Percentiles rank a stretch among this genome's conserved stretches.
Evolutionary conservation across 2,888 invertebrate species (phyloP).

Genomic region (Asteroscopus sphinx): DNA sequence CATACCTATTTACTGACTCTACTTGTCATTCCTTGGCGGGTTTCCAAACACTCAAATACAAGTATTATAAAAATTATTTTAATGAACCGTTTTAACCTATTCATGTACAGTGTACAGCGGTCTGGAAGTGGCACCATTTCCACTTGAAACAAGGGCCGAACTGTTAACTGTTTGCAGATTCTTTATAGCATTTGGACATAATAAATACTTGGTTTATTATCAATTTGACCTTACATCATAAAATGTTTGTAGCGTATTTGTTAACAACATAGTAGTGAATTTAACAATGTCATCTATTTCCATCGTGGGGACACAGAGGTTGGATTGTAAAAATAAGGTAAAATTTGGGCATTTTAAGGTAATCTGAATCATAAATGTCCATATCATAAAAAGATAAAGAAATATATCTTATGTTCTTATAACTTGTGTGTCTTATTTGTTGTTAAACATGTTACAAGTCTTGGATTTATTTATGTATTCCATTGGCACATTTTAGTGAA

Average conservation of each 20-base stretch:
- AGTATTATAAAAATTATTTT: constrained; percentile 55
- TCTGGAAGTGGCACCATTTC: constrained; percentile 19
- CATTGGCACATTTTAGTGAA: constrained; percentile 48
- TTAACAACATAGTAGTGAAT: constrained; percentile 14
- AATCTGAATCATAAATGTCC: constrained; percentile 30
- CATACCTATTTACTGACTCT: constrained; percentile 61
- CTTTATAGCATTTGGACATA: constrained; percentile 9
- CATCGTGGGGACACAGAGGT: constrained; percentile 34
- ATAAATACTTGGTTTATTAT: constrained; percentile 38
- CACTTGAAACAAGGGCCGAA: constrained; percentile 19
- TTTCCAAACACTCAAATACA: constrained; percentile 58
- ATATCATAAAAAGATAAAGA: constrained; percentile 6
- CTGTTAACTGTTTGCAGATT: constrained; percentile 11
- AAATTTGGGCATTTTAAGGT: constrained; percentile 31
- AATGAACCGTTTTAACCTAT: constrained; percentile 47
- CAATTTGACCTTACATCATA: constrained; percentile 18
- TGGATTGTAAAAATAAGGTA: constrained; percentile 13
- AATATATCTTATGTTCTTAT: constrained; percentile 1
- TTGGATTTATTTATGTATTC: constrained; percentile 44
- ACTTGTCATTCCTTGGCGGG: constrained; percentile 63
- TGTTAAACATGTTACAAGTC: constrained; percentile 6
- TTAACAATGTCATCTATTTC: constrained; percentile 39
- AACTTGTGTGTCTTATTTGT: constrained; percentile 2
- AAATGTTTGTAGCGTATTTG: constrained; percentile 7
- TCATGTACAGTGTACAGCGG: constrained; percentile 27